These are phyloP conservation scores for Sebastes trivittatus DNA, from an alignment of 2,797 vertebrate species.

Conservation along the genomic window DNA sequence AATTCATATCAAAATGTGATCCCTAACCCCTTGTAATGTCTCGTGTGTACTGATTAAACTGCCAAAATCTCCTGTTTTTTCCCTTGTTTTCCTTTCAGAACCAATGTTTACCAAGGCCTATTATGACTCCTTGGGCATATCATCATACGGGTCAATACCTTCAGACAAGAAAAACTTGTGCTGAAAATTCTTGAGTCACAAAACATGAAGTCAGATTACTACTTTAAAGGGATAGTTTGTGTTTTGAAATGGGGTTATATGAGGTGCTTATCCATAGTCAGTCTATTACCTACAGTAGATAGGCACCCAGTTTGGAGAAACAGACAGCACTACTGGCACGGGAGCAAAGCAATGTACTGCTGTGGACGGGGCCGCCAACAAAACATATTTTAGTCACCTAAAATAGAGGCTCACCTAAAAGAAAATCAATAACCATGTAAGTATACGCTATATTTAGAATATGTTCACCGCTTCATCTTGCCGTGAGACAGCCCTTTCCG, in stretches of 20 bases:
- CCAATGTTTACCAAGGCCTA: not conserved
- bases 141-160: not conserved
- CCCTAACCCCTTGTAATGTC: not conserved
- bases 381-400: too few relatives aligned
- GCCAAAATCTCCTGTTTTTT: not conserved
- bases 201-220: not conserved
- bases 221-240: not conserved
- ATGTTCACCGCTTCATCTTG: too few relatives aligned
- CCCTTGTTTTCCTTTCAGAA: conserved; percentile 9
- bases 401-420: fast-evolving
- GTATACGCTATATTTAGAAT: too few relatives aligned
- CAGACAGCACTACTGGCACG: too few relatives aligned
- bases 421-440: too few relatives aligned
- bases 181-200: not conserved
- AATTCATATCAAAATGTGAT: conserved; percentile 13
- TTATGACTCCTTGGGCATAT: not conserved
- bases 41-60: conserved; percentile 24
- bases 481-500: too few relatives aligned
- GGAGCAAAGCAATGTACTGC: too few relatives aligned
- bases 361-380: too few relatives aligned
- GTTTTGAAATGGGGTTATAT: too few relatives aligned
- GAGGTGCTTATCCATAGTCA: too few relatives aligned
- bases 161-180: not conserved
- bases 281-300: too few relatives aligned
- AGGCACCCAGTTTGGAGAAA: too few relatives aligned